Evolutionary conservation across 64 coral and sea anemone genomes (phyloP).

Genomic region (Pocillopora verrucosa): DNA sequence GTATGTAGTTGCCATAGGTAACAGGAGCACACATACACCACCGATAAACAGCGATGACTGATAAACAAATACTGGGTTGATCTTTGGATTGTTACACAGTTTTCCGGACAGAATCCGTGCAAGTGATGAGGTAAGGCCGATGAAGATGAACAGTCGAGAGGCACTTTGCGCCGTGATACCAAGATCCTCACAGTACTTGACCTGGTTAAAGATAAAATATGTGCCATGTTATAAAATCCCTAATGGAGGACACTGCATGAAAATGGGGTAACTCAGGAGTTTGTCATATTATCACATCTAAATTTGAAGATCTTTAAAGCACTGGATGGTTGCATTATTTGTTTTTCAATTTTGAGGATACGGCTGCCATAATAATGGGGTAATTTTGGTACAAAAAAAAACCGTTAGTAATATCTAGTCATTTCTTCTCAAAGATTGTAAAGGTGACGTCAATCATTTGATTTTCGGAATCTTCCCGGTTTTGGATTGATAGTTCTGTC

Average conservation of each 20-base stretch:
- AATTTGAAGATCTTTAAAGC: no score
- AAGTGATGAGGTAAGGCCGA: constrained; percentile 26
- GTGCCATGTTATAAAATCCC: background rate
- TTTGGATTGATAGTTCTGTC: no score
- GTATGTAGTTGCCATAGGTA: constrained; percentile 8
- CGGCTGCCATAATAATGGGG: no score
- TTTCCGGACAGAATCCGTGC: constrained; percentile 15
- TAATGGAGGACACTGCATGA: background rate
- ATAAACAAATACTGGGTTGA: constrained; percentile 23
- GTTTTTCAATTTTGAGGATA: no score
- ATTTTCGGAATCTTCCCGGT: no score
- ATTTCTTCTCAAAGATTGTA: no score
- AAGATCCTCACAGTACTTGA: constrained; percentile 28
- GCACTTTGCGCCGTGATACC: constrained; percentile 23
- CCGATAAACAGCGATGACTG: constrained; percentile 6
- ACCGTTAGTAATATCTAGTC: no score
- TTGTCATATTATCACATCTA: no score
- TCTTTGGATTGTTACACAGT: background rate
- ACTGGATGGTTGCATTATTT: no score
- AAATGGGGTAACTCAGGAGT: no score
- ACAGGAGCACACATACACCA: background rate
- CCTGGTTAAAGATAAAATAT: background rate
- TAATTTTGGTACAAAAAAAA: no score
- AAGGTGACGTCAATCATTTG: no score
- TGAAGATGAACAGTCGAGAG: constrained; percentile 40